These are phyloP conservation scores for Poecilia gillii DNA, from an alignment of 2,797 vertebrate species.

Conservation along the genomic window DNA sequence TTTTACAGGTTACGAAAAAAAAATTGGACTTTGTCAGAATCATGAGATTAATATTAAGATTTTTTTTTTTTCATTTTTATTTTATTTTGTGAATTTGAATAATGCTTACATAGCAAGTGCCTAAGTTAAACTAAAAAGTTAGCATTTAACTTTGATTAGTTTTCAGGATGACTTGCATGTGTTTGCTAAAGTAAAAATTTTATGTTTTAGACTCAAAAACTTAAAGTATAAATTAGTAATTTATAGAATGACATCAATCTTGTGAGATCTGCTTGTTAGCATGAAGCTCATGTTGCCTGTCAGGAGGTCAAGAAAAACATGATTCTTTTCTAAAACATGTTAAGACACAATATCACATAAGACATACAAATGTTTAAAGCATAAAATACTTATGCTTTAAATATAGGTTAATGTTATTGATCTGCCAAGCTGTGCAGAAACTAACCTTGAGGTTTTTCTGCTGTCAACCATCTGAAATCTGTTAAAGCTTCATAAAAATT, in stretches of 20 bases:
- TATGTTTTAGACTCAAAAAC: neutral
- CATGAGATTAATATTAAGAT: neutral
- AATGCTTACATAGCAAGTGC: no score
- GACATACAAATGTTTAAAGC: neutral
- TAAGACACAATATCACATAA: neutral
- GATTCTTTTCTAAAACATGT: neutral
- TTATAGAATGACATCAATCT: neutral
- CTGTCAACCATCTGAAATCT: neutral
- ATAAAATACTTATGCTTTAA: neutral
- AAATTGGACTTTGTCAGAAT: neutral
- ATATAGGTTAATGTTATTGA: neutral
- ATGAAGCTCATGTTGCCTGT: neutral
- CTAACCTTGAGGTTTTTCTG: neutral
- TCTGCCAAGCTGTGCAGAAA: neutral
- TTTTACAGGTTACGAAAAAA: neutral
- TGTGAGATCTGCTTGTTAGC: neutral
- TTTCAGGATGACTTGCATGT: neutral
- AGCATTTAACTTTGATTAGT: neutral
- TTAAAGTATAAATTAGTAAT: neutral
- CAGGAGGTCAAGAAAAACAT: neutral
- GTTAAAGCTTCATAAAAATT: neutral
- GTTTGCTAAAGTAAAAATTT: neutral
- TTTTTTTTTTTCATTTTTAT: neutral
- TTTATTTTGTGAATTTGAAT: no score
- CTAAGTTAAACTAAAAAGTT: neutral